Base-by-base conservation (phyloP, 2,113 vertebrate genomes). In the Hystrix cristata region DNA sequence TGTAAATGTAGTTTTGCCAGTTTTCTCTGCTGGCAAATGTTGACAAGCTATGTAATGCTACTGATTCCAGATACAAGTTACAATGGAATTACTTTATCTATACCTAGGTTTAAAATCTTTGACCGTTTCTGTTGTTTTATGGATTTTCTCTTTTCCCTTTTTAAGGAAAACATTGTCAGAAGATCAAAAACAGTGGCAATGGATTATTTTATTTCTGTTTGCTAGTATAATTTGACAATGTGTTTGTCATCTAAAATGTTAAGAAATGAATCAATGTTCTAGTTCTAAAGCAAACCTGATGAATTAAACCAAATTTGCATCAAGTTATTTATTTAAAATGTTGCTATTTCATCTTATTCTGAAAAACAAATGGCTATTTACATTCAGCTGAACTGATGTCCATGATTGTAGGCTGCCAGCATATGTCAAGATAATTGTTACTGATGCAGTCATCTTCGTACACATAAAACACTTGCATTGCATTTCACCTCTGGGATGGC, bases 401-500 rank as follows among this genome's bases (percentile, higher is more conserved):
- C 67, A 92, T 95, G 95, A 96, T 85, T 95, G 86, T 71, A 87
- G 91, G 34, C 69, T 97, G 88, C 90, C 94, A 87, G 31, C 16
- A 1, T 94, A 85, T 96, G 94, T 95, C 94, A 95, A 81, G 87
- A 72, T 95, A 95, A 96, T 87, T 94, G 60, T 96, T 93, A 91
- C 85, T 69, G 55, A 91, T 94, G 19, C 55, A 74, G 53, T 78
- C 76, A 27, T 90, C 86, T 97, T 81, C 67, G 55, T 84, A 78
- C 46, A 97, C 51, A 76, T 62, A 94, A 85, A 95, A 95, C 92
- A 86, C 94, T 91, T 86, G 38, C 93, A 78, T 53, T 94, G 51
- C 55, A 53, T 97, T 94, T 93, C 97, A 93, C 88, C 93, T 97
- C 94, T 96, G 67, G 27, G 29, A 91, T 96, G 85, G 86, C 55